These are phyloP conservation scores for Heterodera carotae DNA, from an alignment of 1,140 invertebrate species.

Conservation along the genomic window DNA sequence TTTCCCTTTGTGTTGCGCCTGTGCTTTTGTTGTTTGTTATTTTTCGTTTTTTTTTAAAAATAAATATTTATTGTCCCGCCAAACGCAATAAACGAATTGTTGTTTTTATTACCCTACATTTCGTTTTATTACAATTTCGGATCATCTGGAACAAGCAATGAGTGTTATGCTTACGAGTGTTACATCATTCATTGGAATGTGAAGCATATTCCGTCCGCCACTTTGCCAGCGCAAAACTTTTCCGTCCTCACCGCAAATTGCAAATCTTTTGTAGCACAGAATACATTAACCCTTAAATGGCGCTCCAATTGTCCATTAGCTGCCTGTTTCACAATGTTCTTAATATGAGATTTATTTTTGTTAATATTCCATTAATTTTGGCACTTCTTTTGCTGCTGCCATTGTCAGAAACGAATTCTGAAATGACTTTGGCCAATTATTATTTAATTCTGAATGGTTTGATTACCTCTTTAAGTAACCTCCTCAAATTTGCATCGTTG, in stretches of 20 bases:
- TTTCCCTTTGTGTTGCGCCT: background rate
- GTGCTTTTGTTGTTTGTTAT: background rate
- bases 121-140: too few species aligned
- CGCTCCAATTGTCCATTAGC: background rate
- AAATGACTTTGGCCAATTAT: background rate
- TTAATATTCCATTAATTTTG: background rate
- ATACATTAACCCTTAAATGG: background rate
- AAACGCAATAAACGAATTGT: background rate
- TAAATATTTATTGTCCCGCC: background rate
- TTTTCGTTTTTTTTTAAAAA: background rate
- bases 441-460: slow-evolving; percentile 8
- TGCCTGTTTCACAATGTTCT: slow-evolving; percentile 10
- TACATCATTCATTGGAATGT: slow-evolving; percentile 3
- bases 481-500: slow-evolving; percentile 3
- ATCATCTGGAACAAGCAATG: too few species aligned
- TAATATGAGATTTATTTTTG: too few species aligned
- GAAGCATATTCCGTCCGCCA: slow-evolving; percentile 30
- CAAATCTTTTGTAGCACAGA: slow-evolving; percentile 10
- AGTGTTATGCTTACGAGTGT: too few species aligned
- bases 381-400: slow-evolving; percentile 26
- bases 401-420: slow-evolving; percentile 28
- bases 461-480: slow-evolving; percentile 17
- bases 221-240: slow-evolving; percentile 24
- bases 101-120: too few species aligned
- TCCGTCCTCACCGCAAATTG: slow-evolving; percentile 17